Conservation (phyloP, 2,797 vertebrate species). For the Liasis olivaceus region DNA sequence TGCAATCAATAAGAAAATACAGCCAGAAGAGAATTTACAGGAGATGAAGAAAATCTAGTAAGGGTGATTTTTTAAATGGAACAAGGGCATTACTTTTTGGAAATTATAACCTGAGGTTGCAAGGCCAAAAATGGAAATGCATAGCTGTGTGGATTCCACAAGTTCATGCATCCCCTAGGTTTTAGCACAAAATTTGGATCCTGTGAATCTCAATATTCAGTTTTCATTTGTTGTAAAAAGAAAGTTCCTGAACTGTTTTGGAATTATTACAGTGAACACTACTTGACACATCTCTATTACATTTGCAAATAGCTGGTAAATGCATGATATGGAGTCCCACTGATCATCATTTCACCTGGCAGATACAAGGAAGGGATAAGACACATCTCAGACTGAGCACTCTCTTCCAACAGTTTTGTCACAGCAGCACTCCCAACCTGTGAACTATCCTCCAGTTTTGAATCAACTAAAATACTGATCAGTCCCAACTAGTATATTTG, state of each 20-base stretch:
- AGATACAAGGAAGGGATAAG: neutral
- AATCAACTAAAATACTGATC: neutral
- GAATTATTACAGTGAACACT: neutral
- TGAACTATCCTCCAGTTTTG: neutral
- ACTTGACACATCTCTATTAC: neutral
- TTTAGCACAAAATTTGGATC: neutral
- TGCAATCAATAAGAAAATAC: neutral
- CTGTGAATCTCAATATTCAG: neutral
- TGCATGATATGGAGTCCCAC: neutral
- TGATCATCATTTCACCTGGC: no score
- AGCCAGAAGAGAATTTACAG: neutral
- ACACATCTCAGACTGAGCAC: neutral
- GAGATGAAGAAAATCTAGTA: neutral
- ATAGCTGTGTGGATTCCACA: neutral
- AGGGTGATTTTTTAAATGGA: neutral
- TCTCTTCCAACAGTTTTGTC: neutral
- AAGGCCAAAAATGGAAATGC: constrained; percentile 38
- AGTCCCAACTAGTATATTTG: neutral
- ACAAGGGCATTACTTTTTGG: neutral
- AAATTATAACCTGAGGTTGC: constrained; percentile 5
- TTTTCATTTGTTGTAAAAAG: neutral
- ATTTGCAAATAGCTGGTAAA: neutral
- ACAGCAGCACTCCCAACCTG: neutral
- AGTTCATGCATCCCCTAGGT: neutral
- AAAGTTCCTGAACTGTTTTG: neutral